phyloP scores from a whole-genome alignment of 2,113 vertebrate species.

The Thalassoma bifasciatum region DNA sequence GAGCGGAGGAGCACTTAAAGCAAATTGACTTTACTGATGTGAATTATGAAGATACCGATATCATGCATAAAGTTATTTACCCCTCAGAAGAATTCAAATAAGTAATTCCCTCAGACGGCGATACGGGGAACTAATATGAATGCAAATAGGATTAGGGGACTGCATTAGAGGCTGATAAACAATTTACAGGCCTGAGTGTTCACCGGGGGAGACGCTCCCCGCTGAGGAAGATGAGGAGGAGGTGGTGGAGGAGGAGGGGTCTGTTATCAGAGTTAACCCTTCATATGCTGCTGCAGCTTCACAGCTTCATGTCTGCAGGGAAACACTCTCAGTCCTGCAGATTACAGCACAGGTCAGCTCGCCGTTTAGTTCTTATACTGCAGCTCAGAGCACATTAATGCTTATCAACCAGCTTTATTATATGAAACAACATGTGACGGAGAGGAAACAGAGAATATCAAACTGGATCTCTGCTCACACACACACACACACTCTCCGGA shows the following conservation, averaged over 20 bases:
- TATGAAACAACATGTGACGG: too few species aligned
- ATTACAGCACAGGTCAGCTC: background rate
- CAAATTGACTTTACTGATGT: constrained; percentile 93
- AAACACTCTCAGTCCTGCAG: background rate
- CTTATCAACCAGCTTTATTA: too few species aligned
- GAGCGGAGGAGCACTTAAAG: constrained; percentile 90
- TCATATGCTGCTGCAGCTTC: constrained; percentile 16
- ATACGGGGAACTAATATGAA: constrained; percentile 93
- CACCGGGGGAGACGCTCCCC: constrained; percentile 72
- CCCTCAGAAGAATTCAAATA: constrained; percentile 93
- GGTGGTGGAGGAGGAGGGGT: background rate
- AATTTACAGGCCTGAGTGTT: constrained; percentile 88
- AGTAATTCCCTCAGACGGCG: constrained; percentile 88
- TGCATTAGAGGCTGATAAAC: constrained; percentile 91
- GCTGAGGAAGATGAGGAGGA: background rate
- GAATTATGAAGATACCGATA: constrained; percentile 95
- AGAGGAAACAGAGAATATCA: too few species aligned
- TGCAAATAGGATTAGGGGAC: constrained; percentile 94
- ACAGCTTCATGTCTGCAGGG: background rate
- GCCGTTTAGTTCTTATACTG: too few species aligned
- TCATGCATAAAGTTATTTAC: constrained; percentile 91
- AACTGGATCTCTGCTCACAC: too few species aligned
- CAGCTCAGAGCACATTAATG: too few species aligned
- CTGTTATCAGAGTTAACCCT: constrained; percentile 39
- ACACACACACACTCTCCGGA: too few species aligned